Conservation (phyloP, 2,888 invertebrate genomes). For the Leptinotarsa rubiginosa region DNA sequence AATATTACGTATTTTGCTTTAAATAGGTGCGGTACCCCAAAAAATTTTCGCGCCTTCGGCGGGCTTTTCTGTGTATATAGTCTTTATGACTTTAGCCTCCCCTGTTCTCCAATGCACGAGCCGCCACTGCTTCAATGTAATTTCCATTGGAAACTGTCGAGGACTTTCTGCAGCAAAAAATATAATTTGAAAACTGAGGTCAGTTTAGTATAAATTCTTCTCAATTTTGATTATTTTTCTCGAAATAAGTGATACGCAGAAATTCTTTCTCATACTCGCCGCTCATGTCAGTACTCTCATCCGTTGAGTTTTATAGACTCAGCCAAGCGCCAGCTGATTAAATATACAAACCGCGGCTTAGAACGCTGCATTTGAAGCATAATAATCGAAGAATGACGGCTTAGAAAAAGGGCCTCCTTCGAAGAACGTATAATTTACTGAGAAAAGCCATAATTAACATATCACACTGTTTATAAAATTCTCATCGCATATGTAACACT, state of each 20-base stretch:
- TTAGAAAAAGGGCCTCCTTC: constrained; percentile 14
- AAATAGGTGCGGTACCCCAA: too few relatives aligned
- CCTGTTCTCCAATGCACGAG: too few relatives aligned
- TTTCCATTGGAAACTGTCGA: too few relatives aligned
- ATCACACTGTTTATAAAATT: constrained; percentile 25
- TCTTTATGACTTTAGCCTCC: too few relatives aligned
- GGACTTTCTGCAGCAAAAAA: too few relatives aligned
- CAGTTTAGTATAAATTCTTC: too few relatives aligned
- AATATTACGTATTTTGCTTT: too few relatives aligned
- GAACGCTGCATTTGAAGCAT: constrained; percentile 23
- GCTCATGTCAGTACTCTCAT: neutral
- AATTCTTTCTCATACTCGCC: neutral
- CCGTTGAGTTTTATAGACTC: constrained; percentile 7
- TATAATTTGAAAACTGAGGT: too few relatives aligned
- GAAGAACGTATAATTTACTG: constrained; percentile 26
- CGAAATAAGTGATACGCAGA: neutral
- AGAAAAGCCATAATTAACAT: constrained; percentile 26
- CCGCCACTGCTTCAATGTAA: too few relatives aligned
- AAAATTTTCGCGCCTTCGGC: too few relatives aligned
- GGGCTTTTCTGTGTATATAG: too few relatives aligned
- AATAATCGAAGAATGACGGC: constrained; percentile 27
- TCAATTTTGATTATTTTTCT: too few relatives aligned
- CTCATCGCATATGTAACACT: constrained; percentile 13
- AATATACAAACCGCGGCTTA: constrained; percentile 25
- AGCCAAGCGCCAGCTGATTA: constrained; percentile 26